Base-by-base conservation (phyloP, 2,113 vertebrate genomes). In the Tetraodon nigroviridis region DNA sequence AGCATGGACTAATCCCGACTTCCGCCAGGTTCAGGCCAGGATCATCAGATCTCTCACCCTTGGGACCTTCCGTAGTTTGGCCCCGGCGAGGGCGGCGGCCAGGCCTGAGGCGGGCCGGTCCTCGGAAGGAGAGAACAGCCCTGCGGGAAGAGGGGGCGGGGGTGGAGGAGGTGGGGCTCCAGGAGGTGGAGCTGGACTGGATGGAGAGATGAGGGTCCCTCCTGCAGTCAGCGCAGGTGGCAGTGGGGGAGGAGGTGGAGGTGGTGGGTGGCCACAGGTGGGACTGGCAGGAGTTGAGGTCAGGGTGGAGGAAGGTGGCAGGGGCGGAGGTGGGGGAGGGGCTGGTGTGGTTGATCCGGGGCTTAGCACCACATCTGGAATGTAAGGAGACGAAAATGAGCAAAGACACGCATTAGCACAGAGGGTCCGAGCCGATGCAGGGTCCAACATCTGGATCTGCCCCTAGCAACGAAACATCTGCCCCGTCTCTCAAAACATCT, bases 61-160 rank as follows among this genome's bases (percentile, higher is more conserved):
- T 68, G 92, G 90, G 84, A 98, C 95, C 90, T 96, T 98, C 79
- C 95, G 90, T 78, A 99, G 91, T 73, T 96, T 99, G 80, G 96
- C 95, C 86, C 95, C 95, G 51, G 95, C 94, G 11, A 98, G 92
- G 13, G 95, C 95, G 51, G 95, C 94, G 66, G 95, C 95, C 52
- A 98, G 87, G 84, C 95, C 95, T 66, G 95, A 92, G 67, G 93
- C 54, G 55, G 94, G 92, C 51, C 91, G 93, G 81, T 92, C 92
- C 69, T 99, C 96, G 3, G 92, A 84, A 58, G 80, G 86, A 48
- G 93, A 92, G 82, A 96, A 93, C 49, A 92, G 87, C 46, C 93
- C 92, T 4, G 89, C 59, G 0, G 94, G 95, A n/a, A 95, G 92
- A 0, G 96, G 96, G 2, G 95, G 95, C 6, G 96, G 93, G 0